These are phyloP conservation scores for Riptortus pedestris DNA, from an alignment of 1,140 invertebrate species.

Conservation along the genomic window DNA sequence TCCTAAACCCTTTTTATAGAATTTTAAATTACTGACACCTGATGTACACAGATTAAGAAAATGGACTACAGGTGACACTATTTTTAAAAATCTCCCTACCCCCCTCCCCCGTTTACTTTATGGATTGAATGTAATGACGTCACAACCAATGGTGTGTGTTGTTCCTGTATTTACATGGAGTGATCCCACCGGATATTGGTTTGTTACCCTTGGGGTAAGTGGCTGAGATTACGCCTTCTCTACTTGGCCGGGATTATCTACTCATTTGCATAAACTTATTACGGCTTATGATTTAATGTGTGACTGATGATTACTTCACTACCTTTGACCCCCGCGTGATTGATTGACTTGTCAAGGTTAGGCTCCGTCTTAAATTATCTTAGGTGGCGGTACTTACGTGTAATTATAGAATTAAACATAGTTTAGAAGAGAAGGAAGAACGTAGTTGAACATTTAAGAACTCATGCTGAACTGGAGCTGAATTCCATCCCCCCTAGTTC, in stretches of 20 bases:
- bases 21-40: no score
- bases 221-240: background rate
- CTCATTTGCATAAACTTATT: no score
- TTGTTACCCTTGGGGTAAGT: conserved; percentile 18
- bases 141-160: conserved; percentile 25
- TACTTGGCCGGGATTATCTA: no score
- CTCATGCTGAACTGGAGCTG: background rate
- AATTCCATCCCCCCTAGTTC: conserved; percentile 16
- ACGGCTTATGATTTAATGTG: no score
- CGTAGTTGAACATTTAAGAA: background rate
- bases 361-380: no score
- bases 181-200: conserved; percentile 25
- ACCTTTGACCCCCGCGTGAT: no score
- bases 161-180: conserved; percentile 24
- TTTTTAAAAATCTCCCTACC: conserved; percentile 6
- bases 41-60: no score
- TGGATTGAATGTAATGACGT: conserved; percentile 26
- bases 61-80: no score
- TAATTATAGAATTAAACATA: background rate
- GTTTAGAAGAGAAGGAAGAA: background rate
- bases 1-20: background rate
- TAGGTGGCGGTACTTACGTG: background rate
- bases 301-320: no score
- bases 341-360: background rate
- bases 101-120: conserved; percentile 17